Conservation (phyloP, 2,113 vertebrate genomes). For the Catagonus wagneri region DNA sequence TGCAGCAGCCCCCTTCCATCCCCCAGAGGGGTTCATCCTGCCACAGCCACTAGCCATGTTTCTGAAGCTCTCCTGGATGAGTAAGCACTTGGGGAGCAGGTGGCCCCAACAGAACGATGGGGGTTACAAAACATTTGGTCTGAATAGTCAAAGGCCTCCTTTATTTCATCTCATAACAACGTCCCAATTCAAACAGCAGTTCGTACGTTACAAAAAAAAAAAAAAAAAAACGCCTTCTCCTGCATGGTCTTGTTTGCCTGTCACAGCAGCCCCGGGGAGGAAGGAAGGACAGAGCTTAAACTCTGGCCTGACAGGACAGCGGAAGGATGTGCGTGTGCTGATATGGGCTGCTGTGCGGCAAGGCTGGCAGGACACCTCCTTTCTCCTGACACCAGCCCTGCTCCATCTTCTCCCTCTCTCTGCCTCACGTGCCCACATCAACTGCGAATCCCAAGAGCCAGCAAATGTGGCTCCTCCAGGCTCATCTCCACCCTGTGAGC, state of each 20-base stretch:
- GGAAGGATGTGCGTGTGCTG: accelerated
- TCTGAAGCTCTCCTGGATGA: background rate
- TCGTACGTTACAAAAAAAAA: background rate
- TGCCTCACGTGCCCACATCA: background rate
- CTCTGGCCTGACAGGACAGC: background rate
- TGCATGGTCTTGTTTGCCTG: background rate
- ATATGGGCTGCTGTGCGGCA: background rate
- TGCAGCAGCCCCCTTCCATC: background rate
- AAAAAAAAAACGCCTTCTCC: background rate
- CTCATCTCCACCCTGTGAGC: background rate
- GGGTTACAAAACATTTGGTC: background rate
- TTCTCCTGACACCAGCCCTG: background rate
- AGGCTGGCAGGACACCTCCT: background rate
- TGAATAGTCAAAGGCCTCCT: constrained; percentile 33
- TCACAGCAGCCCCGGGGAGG: background rate
- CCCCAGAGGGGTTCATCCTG: background rate
- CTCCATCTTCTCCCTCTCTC: background rate
- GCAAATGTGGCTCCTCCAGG: background rate
- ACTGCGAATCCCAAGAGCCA: background rate
- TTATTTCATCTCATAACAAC: constrained; percentile 22
- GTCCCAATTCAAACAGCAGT: background rate
- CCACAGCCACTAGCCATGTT: background rate
- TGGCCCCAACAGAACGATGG: background rate
- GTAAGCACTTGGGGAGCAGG: background rate
- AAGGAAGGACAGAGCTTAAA: background rate